Evolutionary conservation across 2,113 vertebrate genomes (phyloP), one percentile per base, ranked within the genome.

Genomic region (Mellivora capensis): DNA sequence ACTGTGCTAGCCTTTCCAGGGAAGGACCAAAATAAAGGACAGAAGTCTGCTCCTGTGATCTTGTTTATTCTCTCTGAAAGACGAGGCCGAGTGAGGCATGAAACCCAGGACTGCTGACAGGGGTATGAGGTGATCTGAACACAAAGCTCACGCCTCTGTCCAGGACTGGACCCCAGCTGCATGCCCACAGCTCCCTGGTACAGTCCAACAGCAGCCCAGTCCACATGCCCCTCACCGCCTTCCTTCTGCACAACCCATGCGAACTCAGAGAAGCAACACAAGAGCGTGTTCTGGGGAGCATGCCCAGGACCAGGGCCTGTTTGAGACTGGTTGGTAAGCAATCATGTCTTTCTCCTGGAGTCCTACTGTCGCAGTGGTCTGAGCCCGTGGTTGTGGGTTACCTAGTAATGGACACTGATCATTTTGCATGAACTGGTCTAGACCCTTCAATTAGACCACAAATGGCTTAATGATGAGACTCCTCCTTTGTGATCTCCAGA

Each of bases 171-270:
- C 27, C 6, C 23, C 27, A 2, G 25, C 15, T 44, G 12, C 27
- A 15, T 7, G 54, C 2, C 1, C 0, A 4, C 27, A 3, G 14
- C 10, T 7, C 44, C 54, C 61, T 37, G 13, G 4, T 23, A 7
- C 17, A 6, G n/a, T 0, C 14, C 15, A 17, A 1, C 9, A 4
- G 17, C n/a, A 34, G 31, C 34, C 27, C 7, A 37, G 9, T 44
- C 31, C 3, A 7, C 31, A 11, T 12, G 2, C 23, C 11, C 4
- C 4, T n/a, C 54, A 25, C 49, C 4, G 25, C 0, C 7, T 44
- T 34, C 83, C 23, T n/a, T 34, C 64, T 0, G 3, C 29, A 49
- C 61, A 54, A 62, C 39, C 15, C 34, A 4, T 4, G 13, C 23
- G 20, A 7, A 42, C 12, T 8, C 72, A 12, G 17, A 59, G 39